A percentile compares a stretch with the other conserved stretches of the same genome.
These are phyloP conservation scores for Prinia subflava DNA, from an alignment of 2,113 vertebrate species.

Conservation along the genomic window DNA sequence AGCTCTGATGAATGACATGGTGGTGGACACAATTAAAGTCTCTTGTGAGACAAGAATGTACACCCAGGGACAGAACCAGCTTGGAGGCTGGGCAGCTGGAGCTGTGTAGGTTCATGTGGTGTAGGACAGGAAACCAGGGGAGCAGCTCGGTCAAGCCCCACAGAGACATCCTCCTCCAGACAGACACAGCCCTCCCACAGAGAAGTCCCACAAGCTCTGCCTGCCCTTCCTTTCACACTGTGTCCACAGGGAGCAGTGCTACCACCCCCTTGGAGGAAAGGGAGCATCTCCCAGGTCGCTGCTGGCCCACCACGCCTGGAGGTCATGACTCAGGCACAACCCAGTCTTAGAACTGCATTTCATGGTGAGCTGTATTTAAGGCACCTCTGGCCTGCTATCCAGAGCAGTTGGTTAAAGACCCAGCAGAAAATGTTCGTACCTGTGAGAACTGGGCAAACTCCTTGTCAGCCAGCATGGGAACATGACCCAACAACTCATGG, in stretches of 20 bases:
- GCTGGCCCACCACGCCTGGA: not conserved
- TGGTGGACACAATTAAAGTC: not conserved
- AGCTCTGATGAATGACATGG: not conserved
- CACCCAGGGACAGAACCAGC: not conserved
- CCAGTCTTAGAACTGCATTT: not conserved
- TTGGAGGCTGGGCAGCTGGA: not conserved
- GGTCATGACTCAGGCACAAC: not conserved
- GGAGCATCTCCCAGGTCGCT: not conserved
- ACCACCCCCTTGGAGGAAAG: not conserved
- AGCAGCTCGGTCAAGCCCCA: not conserved
- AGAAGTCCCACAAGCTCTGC: not conserved
- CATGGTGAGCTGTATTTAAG: not conserved
- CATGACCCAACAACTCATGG: slow-evolving; percentile 80
- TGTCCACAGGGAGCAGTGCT: not conserved
- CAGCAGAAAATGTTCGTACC: slow-evolving; percentile 60
- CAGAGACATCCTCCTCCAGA: not conserved
- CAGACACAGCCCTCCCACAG: not conserved
- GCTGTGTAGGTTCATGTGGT: not conserved
- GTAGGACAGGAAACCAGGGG: not conserved
- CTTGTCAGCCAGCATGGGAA: slow-evolving; percentile 83
- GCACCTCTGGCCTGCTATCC: not conserved
- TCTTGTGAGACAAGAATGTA: not conserved
- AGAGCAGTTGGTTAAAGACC: not conserved
- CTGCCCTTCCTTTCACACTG: not conserved
- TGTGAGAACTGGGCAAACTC: slow-evolving; percentile 84